phyloP scores from a whole-genome alignment of 1,140 invertebrate genomes.

The Drosophila ogumai region DNA sequence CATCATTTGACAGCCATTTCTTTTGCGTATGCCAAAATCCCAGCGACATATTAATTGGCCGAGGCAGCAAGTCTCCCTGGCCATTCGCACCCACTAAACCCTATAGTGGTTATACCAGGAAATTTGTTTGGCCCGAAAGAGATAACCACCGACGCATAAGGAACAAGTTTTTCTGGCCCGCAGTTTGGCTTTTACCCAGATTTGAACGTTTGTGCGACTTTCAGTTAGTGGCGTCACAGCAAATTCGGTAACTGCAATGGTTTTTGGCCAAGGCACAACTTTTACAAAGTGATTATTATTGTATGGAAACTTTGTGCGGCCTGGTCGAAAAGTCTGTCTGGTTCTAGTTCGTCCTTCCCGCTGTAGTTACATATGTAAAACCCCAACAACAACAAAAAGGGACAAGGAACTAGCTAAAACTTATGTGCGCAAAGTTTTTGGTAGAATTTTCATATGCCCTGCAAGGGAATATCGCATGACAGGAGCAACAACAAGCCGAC shows the following conservation, averaged over 20 bases:
- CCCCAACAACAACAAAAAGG: slow-evolving; percentile 15
- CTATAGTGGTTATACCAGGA: not conserved
- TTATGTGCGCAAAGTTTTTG: slow-evolving; percentile 68
- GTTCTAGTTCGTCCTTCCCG: slow-evolving; percentile 12
- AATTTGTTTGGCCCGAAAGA: slow-evolving; percentile 14
- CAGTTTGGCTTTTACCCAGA: slow-evolving; percentile 46
- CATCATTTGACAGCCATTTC: slow-evolving; percentile 58
- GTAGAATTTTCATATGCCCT: slow-evolving; percentile 50
- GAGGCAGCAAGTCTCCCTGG: not conserved
- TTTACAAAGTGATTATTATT: slow-evolving; percentile 82
- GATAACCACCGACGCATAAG: slow-evolving; percentile 40
- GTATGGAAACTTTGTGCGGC: slow-evolving; percentile 70
- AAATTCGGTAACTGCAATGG: slow-evolving; percentile 75
- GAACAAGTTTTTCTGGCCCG: slow-evolving; percentile 45
- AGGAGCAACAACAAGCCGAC: slow-evolving; percentile 33
- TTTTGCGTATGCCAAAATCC: slow-evolving; percentile 39
- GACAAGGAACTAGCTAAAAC: slow-evolving; percentile 56
- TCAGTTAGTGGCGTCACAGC: slow-evolving; percentile 56
- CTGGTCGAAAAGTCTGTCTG: slow-evolving; percentile 47
- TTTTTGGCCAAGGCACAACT: slow-evolving; percentile 68
- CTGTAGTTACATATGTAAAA: slow-evolving; percentile 56
- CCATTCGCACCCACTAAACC: slow-evolving; percentile 23
- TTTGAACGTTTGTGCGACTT: slow-evolving; percentile 49
- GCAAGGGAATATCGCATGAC: slow-evolving; percentile 64
- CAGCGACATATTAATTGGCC: slow-evolving; percentile 60